Evolutionary conservation across 2,888 invertebrate genomes (phyloP), one percentile per base, ranked within the genome.

Genomic region (Epinotia demarniana): DNA sequence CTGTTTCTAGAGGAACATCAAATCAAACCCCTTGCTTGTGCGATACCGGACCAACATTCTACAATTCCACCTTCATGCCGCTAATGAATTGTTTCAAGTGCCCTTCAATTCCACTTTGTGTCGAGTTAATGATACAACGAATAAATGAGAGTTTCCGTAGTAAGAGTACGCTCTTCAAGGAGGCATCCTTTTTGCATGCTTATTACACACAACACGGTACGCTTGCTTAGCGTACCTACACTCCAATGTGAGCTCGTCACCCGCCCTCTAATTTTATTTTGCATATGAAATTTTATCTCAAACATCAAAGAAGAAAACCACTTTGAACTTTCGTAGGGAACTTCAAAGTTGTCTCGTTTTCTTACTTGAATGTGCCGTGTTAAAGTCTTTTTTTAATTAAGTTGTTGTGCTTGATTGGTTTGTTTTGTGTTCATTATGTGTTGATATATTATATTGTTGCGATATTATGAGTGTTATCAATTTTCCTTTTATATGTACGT

Each of bases 261-360:
- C 80, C 79, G 75, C 84, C 82, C 86, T 87, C 84, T 89, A 88
- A 89, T 89, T 88, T 89, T 87, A 88, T 89, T 89, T 89, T 87
- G 85, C 86, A 86, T 88, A 84, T 87, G 88, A 89, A 88, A 89
- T 88, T 87, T 87, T 87, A 89, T 88, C 87, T 86, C 79, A 79
- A 84, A 88, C 87, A 87, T 89, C 87, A 90, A 89, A 89, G 86
- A 81, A 81, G 76, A 76, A 69, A 76, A 79, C 81, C 81, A 82
- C 86, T 87, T 87, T 87, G 85, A 87, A 83, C 75, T 86, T 83
- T 79, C 79, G 78, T 73, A 43, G 70, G 78, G 78, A 79, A 82
- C 80, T 84, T 81, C 79, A 78, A 81, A 80, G 81, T 78, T 77
- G 80, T 81, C 81, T 79, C 78, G 74, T 80, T 83, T 79, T 78